phyloP scores from a whole-genome alignment of 2,888 invertebrate species.

The Metopia argyrocephala region DNA sequence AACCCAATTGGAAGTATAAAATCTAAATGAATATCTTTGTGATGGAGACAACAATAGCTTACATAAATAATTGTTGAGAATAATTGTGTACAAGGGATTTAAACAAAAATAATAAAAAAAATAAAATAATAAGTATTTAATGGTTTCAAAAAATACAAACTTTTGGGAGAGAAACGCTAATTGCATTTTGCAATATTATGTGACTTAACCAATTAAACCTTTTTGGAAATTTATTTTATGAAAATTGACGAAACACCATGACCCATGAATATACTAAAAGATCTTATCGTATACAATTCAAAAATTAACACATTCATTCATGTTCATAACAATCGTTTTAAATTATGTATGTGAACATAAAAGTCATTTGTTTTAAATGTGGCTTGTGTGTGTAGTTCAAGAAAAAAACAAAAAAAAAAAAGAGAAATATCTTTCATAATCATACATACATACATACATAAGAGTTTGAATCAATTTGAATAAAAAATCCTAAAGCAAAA shows the following conservation, averaged over 20 bases:
- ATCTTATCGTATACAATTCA: not conserved
- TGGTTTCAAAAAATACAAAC: not conserved
- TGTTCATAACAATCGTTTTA: too few species aligned
- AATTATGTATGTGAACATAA: too few species aligned
- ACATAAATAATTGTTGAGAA: not conserved
- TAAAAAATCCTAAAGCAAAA: too few species aligned
- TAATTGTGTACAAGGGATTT: too few species aligned
- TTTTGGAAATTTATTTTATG: not conserved
- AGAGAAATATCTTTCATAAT: too few species aligned
- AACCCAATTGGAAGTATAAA: not conserved
- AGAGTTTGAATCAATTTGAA: too few species aligned
- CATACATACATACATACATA: too few species aligned
- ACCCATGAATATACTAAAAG: not conserved
- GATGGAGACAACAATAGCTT: not conserved
- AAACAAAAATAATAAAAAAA: too few species aligned
- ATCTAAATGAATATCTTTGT: too few species aligned
- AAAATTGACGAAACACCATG: not conserved
- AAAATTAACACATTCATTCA: not conserved
- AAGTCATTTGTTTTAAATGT: too few species aligned
- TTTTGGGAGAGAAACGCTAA: not conserved
- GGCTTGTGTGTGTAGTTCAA: too few species aligned
- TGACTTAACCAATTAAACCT: not conserved
- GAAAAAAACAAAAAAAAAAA: too few species aligned
- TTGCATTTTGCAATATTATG: not conserved
- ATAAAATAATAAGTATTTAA: not conserved